phyloP scores from a whole-genome alignment of 2,797 vertebrate genomes.

The Gymnothorax reevesii region DNA sequence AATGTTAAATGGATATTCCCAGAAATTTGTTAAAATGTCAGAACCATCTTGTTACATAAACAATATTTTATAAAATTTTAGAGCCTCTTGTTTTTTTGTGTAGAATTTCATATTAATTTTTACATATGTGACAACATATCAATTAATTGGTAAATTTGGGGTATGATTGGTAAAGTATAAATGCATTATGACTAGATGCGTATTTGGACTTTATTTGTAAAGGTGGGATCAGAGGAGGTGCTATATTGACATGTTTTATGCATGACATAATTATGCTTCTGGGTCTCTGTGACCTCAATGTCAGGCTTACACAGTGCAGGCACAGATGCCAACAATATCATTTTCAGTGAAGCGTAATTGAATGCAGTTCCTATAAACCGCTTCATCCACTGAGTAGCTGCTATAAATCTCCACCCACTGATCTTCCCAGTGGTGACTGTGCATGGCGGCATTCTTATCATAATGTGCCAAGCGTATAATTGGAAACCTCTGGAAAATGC shows the following conservation, averaged over 20 bases:
- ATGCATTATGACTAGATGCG: background rate
- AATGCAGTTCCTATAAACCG: background rate
- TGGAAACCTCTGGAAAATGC: background rate
- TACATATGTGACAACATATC: background rate
- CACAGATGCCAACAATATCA: background rate
- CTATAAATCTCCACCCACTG: background rate
- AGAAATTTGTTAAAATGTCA: background rate
- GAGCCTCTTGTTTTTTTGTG: too few species aligned
- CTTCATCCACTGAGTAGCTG: conserved; percentile 10
- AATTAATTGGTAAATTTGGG: background rate
- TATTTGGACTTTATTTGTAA: background rate
- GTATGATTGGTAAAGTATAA: background rate
- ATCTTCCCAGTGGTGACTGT: background rate
- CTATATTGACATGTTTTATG: too few species aligned
- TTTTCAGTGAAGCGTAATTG: background rate
- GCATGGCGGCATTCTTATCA: background rate
- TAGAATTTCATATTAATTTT: background rate
- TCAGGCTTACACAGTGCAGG: background rate
- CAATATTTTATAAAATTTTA: too few species aligned
- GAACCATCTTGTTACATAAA: background rate
- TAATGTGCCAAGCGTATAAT: conserved; percentile 10
- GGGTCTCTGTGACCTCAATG: background rate
- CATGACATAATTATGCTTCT: background rate
- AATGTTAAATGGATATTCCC: conserved; percentile 16
- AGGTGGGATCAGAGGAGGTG: background rate